Evolutionary conservation across 1,140 invertebrate species (phyloP).

Genomic region (Rhizoglyphus robini): DNA sequence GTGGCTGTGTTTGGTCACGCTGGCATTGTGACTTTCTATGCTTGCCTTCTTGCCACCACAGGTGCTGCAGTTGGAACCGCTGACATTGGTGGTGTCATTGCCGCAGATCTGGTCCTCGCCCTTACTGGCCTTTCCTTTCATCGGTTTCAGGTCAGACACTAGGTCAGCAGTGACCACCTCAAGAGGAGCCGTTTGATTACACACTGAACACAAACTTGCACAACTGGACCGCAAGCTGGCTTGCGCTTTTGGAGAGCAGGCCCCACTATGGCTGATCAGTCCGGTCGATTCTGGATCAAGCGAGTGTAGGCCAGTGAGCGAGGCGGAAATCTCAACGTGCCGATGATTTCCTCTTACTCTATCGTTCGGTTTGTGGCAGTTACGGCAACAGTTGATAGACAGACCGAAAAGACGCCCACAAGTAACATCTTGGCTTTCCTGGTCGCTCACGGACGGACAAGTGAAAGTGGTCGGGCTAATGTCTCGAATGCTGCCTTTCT

Average conservation of each 20-base stretch:
- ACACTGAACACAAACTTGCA: neutral
- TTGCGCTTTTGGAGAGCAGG: too few species aligned
- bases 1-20: too few species aligned
- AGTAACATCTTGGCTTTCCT: neutral
- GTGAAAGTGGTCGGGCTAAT: neutral
- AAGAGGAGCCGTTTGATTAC: too few species aligned
- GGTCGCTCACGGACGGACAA: neutral
- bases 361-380: neutral
- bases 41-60: too few species aligned
- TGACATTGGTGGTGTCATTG: neutral
- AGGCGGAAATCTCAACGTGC: neutral
- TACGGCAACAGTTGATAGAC: neutral
- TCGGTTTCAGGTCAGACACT: too few species aligned
- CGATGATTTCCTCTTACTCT: neutral
- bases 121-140: too few species aligned
- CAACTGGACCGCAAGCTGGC: neutral
- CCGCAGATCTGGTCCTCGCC: too few species aligned
- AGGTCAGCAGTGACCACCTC: too few species aligned
- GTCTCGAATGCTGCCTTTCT: neutral
- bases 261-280: too few species aligned
- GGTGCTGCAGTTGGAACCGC: neutral
- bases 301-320: conserved; percentile 7
- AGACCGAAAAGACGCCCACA: neutral
- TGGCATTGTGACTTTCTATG: too few species aligned
- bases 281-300: neutral